Evolutionary conservation across 2,888 invertebrate species (phyloP), one percentile per base, ranked within the genome.

Genomic region (Patella ulyssiponensis): DNA sequence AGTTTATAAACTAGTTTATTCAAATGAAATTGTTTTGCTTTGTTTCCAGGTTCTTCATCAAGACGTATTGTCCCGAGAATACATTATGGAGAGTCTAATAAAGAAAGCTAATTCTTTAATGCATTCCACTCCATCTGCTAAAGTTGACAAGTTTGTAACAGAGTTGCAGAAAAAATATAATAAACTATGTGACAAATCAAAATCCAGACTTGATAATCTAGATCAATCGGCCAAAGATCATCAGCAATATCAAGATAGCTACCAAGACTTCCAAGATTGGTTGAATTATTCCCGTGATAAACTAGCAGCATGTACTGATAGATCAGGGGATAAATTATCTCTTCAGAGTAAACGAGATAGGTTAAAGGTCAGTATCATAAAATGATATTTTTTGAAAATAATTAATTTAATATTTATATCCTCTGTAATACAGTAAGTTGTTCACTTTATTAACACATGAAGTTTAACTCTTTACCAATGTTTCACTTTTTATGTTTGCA

Each of bases 201-300:
- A 92, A 91, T 96, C 96, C 89, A 93, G 97, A 2, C 93, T 97
- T 83, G 94, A 95, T 76, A 96, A 96, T 90, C 93, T 98, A 76
- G 96, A 97, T 86, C 95, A 95, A 76, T 96, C 96, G 89, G 96
- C 97, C 0, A 95, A 95, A 83, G 95, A 95, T 85, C 98, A 98
- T 89, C 95, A 95, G 89, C 94, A 95, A 80, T 94, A 96, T 78
- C 95, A 96, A 85, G 94, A 94, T 76, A 93, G 95, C 73, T 94
- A 95, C 77, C 94, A 95, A 84, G 94, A 94, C 64, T 96, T 96
- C 87, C 95, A 95, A 87, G 95, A 96, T 85, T 97, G 97, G 96
- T 92, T 97, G 52, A 88, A 86, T 77, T 83, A 86, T 5, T 84
- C 87, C 17, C 79, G 85, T 74, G 89, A 89, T 79, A 88, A 87